Evolutionary conservation across 1,140 invertebrate species (phyloP).

Genomic region (Drosophila santomea): DNA sequence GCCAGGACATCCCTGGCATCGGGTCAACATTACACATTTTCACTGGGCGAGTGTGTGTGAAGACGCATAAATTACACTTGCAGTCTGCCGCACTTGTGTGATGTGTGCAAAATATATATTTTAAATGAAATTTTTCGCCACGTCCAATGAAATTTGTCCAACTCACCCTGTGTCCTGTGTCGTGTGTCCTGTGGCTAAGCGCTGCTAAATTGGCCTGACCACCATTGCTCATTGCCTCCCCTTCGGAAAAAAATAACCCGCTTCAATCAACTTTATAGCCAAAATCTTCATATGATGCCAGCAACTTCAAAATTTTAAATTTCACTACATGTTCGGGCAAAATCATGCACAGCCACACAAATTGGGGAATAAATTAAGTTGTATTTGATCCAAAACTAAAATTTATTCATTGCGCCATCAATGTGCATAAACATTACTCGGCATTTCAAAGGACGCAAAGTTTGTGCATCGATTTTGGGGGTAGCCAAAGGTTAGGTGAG

Average conservation of each 20-base stretch:
- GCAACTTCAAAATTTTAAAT: conserved; percentile 36
- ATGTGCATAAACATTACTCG: conserved; percentile 23
- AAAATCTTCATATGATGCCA: conserved; percentile 35
- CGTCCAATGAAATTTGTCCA: conserved; percentile 71
- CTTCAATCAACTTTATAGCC: conserved; percentile 45
- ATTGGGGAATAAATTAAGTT: conserved; percentile 34
- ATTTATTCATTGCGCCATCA: conserved; percentile 35
- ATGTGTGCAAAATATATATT: conserved; percentile 57
- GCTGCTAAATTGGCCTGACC: conserved; percentile 65
- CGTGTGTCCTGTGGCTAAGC: conserved; percentile 52
- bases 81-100: conserved; percentile 54
- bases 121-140: conserved; percentile 50
- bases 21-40: conserved; percentile 81
- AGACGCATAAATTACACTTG: conserved; percentile 81
- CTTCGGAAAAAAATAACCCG: neutral
- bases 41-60: conserved; percentile 47
- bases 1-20: conserved; percentile 37
- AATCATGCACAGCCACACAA: conserved; percentile 10
- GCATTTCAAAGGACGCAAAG: neutral
- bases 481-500: conserved; percentile 14
- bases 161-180: neutral
- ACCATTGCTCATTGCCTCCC: conserved; percentile 1
- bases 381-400: conserved; percentile 25
- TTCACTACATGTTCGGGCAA: conserved; percentile 1
- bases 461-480: conserved; percentile 33